phyloP scores from a whole-genome alignment of 2,113 vertebrate species.

The Muscicapa adusta region DNA sequence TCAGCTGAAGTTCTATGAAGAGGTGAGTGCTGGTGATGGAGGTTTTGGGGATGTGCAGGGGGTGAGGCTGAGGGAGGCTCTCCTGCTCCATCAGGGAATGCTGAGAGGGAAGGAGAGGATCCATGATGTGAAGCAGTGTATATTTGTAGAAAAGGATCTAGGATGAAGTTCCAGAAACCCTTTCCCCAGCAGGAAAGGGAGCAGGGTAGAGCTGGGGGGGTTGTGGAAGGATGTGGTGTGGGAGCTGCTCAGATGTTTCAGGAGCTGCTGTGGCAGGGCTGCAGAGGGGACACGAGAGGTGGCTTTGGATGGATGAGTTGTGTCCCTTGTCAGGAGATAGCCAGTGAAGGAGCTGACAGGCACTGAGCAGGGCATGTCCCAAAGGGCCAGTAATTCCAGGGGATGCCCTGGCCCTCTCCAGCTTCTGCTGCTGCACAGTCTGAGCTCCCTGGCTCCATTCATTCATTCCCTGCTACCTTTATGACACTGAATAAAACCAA shows the following conservation, averaged over 20 bases:
- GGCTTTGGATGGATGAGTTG: fast-evolving
- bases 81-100: fast-evolving
- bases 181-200: neutral
- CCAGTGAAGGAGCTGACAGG: fast-evolving
- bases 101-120: neutral
- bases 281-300: fast-evolving
- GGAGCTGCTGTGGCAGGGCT: neutral
- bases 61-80: neutral
- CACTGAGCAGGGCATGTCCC: fast-evolving
- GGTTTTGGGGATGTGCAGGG: neutral
- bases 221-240: neutral
- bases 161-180: neutral
- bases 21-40: conserved; percentile 72
- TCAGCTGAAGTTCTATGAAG: conserved; percentile 97
- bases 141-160: neutral
- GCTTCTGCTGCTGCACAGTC: neutral
- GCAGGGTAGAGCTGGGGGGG: fast-evolving
- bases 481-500: neutral
- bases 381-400: fast-evolving
- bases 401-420: neutral
- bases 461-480: fast-evolving
- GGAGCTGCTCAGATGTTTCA: neutral
- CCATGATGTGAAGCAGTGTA: neutral
- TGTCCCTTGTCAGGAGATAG: fast-evolving
- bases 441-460: neutral